Percentiles rank a stretch among this genome's conserved stretches.
Evolutionary conservation across 23 tunicate species (phyloP).

Genomic region (Corella eumyota): DNA sequence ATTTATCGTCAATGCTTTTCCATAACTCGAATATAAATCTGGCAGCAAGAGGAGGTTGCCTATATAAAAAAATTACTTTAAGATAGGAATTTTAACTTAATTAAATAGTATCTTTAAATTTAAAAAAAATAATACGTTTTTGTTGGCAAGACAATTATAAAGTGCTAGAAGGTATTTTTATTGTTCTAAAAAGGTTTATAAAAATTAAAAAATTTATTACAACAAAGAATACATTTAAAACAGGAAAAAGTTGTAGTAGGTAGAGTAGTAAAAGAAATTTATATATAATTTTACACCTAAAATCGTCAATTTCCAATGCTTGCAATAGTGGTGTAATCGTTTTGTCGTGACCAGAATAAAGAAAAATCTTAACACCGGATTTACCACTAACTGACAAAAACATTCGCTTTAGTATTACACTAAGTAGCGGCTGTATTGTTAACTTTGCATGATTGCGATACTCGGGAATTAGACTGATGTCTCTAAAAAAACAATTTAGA

Average conservation of each 20-base stretch:
- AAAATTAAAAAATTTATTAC: neutral
- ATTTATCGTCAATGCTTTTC: slow-evolving; percentile 10
- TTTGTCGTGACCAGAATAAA: slow-evolving; percentile 67
- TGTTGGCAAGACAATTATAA: too few species aligned
- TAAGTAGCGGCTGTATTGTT: slow-evolving; percentile 33
- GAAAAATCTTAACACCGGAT: slow-evolving; percentile 7
- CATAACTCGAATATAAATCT: slow-evolving; percentile 85
- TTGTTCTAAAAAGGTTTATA: neutral
- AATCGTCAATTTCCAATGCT: slow-evolving; percentile 47
- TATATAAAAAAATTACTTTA: slow-evolving; percentile 1
- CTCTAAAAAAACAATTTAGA: slow-evolving; percentile 11
- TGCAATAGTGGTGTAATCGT: slow-evolving; percentile 49
- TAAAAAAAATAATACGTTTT: too few species aligned
- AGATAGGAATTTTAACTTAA: too few species aligned
- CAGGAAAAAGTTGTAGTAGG: too few species aligned
- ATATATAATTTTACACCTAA: slow-evolving; percentile 25
- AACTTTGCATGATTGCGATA: slow-evolving; percentile 31
- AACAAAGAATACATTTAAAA: too few species aligned
- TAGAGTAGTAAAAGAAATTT: too few species aligned
- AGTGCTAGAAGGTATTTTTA: neutral
- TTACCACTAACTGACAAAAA: neutral
- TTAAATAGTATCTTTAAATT: too few species aligned
- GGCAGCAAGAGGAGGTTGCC: slow-evolving; percentile 73
- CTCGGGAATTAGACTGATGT: neutral
- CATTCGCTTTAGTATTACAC: slow-evolving; percentile 17